Percentiles rank a stretch among this genome's conserved stretches.
phyloP scores from a whole-genome alignment of 2,113 vertebrate species.

The Trogon melanurus region DNA sequence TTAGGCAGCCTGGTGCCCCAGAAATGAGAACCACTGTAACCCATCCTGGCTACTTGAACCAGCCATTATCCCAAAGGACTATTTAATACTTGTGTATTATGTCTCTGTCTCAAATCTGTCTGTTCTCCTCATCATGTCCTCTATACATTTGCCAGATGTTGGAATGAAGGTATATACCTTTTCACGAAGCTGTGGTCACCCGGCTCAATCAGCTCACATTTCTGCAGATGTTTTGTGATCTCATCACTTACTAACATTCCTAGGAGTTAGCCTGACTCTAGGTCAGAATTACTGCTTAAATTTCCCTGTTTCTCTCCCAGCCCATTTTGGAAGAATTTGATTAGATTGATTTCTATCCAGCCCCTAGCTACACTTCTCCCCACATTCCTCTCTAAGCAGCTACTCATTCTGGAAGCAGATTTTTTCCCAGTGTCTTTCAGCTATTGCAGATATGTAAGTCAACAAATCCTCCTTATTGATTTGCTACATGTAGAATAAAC shows the following conservation, averaged over 20 bases:
- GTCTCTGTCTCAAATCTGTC: not conserved
- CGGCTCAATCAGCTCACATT: slow-evolving; percentile 1
- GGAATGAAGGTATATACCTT: not conserved
- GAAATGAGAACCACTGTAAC: not conserved
- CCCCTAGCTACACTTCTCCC: not conserved
- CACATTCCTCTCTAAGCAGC: not conserved
- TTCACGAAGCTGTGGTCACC: not conserved
- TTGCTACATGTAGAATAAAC: not conserved
- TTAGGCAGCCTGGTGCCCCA: not conserved
- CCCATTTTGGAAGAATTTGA: not conserved
- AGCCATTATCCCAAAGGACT: not conserved
- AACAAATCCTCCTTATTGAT: not conserved
- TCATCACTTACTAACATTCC: slow-evolving; percentile 9
- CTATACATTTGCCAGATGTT: slow-evolving; percentile 14
- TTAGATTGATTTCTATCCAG: not conserved
- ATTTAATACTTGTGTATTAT: not conserved
- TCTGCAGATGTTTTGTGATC: slow-evolving; percentile 59
- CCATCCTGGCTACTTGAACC: not conserved
- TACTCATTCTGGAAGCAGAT: not conserved
- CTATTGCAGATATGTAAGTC: not conserved
- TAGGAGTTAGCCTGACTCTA: not conserved
- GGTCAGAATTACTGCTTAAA: not conserved
- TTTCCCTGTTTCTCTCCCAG: not conserved
- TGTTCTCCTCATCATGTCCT: slow-evolving; percentile 40
- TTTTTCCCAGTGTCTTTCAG: not conserved